phyloP scores from a whole-genome alignment of 2,797 vertebrate species.

The Clarias pachynema region DNA sequence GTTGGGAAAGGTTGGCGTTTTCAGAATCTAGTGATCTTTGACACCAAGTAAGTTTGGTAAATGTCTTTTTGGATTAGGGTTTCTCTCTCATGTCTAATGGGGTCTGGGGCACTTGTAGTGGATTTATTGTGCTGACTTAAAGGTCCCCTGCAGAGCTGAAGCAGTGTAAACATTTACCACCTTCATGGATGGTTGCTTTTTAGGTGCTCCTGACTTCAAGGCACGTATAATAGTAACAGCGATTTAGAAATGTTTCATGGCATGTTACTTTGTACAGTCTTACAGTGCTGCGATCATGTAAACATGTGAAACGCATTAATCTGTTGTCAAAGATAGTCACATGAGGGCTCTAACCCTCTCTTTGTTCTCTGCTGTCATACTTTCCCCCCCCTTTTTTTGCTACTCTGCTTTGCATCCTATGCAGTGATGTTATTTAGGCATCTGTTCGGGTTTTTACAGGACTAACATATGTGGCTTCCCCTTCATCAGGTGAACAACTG shows the following conservation, averaged over 20 bases:
- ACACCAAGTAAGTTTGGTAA: not conserved
- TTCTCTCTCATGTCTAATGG: constrained; percentile 29
- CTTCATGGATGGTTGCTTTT: constrained; percentile 38
- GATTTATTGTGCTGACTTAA: constrained; percentile 19
- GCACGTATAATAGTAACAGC: not conserved
- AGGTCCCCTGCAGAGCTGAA: constrained; percentile 64
- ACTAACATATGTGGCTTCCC: not conserved
- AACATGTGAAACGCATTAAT: constrained; percentile 42
- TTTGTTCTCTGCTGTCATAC: constrained; percentile 55
- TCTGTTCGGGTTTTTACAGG: not conserved
- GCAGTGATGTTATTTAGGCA: not conserved
- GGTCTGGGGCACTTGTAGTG: constrained; percentile 21
- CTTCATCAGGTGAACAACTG: not conserved
- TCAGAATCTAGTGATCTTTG: not conserved
- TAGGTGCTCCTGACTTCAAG: constrained; percentile 31
- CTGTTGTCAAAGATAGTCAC: constrained; percentile 55
- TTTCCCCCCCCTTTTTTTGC: constrained; percentile 49
- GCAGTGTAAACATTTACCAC: constrained; percentile 65
- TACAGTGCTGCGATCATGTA: constrained; percentile 42
- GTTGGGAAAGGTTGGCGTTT: not conserved
- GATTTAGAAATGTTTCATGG: constrained; percentile 3
- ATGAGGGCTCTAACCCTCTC: constrained; percentile 38
- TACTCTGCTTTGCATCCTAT: constrained; percentile 30
- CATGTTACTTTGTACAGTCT: constrained; percentile 24
- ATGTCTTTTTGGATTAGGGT: not conserved